phyloP scores from a whole-genome alignment of 2,113 vertebrate genomes.

The Spizaetus ornatus region DNA sequence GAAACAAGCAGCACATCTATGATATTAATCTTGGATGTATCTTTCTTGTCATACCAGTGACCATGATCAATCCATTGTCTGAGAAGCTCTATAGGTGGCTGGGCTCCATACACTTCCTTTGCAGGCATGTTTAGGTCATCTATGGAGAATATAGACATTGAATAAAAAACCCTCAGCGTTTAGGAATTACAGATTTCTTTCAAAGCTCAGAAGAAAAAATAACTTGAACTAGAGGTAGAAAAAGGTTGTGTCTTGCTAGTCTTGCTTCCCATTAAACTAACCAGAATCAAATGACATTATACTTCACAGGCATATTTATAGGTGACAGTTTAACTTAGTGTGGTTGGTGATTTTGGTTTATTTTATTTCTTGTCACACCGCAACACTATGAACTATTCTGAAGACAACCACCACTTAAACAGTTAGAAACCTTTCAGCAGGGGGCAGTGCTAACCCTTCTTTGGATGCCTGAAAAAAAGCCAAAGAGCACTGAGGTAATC shows the following conservation, averaged over 20 bases:
- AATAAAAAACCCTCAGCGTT: not conserved
- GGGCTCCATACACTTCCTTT: constrained; percentile 89
- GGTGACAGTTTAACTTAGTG: not conserved
- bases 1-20: constrained; percentile 81
- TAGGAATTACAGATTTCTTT: not conserved
- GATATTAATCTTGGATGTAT: constrained; percentile 79
- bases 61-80: constrained; percentile 89
- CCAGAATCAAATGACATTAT: not conserved
- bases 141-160: constrained; percentile 20
- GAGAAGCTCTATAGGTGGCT: constrained; percentile 90
- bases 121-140: constrained; percentile 96
- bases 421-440: not conserved
- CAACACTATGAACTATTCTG: not conserved
- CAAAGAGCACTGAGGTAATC: not conserved
- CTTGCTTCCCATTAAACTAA: not conserved
- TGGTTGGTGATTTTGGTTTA: not conserved
- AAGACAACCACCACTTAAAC: not conserved
- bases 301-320: not conserved
- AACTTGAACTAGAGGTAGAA: not conserved
- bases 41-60: constrained; percentile 92
- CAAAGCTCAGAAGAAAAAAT: not conserved
- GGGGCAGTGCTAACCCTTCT: not conserved
- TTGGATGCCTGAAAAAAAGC: not conserved
- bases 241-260: not conserved
- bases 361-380: not conserved